Evolutionary conservation across 2,797 vertebrate species (phyloP).

Genomic region (Sarcophilus harrisii): DNA sequence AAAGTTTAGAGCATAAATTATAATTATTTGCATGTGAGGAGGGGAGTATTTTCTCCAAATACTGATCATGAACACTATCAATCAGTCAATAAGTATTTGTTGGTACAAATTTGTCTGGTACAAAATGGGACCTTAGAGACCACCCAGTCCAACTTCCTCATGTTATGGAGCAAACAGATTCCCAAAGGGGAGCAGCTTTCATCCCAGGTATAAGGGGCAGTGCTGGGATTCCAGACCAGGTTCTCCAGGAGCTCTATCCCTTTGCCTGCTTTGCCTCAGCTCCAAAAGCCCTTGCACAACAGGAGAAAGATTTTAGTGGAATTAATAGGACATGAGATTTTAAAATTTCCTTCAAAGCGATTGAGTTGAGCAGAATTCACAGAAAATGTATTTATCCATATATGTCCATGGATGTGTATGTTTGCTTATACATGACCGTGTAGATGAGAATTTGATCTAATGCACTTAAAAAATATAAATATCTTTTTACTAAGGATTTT

Average conservation of each 20-base stretch:
- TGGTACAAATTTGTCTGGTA: background rate
- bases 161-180: background rate
- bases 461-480: conserved; percentile 57
- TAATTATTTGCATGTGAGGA: background rate
- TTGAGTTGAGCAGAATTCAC: conserved; percentile 29
- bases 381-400: background rate
- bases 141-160: background rate
- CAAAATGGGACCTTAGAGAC: background rate
- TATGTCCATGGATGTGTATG: background rate
- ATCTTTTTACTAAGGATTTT: conserved; percentile 57
- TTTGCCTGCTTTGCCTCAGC: background rate
- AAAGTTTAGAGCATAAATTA: background rate
- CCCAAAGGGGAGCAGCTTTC: background rate
- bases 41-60: background rate
- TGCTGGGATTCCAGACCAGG: background rate
- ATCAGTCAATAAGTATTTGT: background rate
- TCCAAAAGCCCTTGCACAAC: background rate
- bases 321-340: background rate
- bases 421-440: background rate
- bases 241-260: background rate
- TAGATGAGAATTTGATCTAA: conserved; percentile 27
- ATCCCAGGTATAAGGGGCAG: background rate
- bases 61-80: background rate
- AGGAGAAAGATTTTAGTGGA: background rate
- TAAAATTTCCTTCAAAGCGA: conserved; percentile 15